Percentiles rank a stretch among this genome's conserved stretches.
Evolutionary conservation across 2,113 vertebrate genomes (phyloP).

Genomic region (Ancistrus triradiatus): DNA sequence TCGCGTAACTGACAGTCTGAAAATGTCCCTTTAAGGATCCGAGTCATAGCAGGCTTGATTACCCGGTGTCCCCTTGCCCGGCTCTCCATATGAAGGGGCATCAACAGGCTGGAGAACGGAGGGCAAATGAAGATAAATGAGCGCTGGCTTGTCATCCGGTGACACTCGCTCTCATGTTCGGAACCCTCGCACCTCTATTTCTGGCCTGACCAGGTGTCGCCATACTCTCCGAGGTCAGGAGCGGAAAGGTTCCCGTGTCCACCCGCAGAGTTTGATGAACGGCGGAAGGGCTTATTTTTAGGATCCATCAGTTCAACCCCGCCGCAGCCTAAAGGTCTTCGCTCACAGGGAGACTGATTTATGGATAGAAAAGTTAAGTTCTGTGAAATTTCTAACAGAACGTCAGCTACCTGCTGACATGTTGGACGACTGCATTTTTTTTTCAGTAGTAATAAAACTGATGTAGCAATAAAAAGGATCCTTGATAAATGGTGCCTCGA

Average conservation of each 20-base stretch:
- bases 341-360: not conserved
- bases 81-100: conserved; percentile 31
- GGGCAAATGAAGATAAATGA: conserved; percentile 71
- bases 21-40: conserved; percentile 15
- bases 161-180: conserved; percentile 51
- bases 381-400: no score
- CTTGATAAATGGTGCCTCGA: no score
- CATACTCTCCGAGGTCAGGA: conserved; percentile 50
- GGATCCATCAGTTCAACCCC: not conserved
- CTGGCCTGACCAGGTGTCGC: conserved; percentile 55
- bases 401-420: no score
- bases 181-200: conserved; percentile 65
- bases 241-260: conserved; percentile 50
- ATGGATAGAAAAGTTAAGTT: no score
- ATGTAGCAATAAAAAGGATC: no score
- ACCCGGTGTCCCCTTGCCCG: conserved; percentile 38
- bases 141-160: conserved; percentile 29
- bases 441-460: no score
- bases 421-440: no score
- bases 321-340: not conserved
- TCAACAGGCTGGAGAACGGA: conserved; percentile 43
- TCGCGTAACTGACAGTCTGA: conserved; percentile 27
- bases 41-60: conserved; percentile 40
- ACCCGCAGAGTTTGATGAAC: conserved; percentile 39
- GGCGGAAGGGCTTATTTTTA: conserved; percentile 44